These are phyloP conservation scores for pig (Sus scrofa) DNA, from an alignment of 2,113 vertebrate species.

Conservation along the genomic window DNA sequence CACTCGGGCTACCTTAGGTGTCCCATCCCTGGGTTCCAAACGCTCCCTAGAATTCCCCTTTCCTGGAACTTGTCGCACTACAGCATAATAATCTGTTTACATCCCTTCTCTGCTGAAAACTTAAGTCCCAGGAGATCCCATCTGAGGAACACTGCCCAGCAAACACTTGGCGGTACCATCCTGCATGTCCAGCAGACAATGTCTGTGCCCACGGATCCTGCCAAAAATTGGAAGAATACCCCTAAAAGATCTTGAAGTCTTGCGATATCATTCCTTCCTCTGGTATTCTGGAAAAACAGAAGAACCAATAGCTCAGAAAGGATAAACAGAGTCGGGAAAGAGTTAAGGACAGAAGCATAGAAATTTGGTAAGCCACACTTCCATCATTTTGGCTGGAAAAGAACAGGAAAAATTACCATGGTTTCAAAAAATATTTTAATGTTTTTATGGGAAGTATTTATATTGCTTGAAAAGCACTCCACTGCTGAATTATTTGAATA, in stretches of 20 bases:
- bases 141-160: background rate
- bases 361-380: background rate
- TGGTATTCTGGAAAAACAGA: background rate
- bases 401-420: background rate
- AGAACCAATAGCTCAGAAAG: background rate
- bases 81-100: background rate
- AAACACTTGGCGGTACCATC: background rate
- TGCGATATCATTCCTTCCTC: background rate
- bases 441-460: slow-evolving; percentile 76
- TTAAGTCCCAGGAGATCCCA: background rate
- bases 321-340: background rate
- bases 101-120: background rate
- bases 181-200: accelerated
- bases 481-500: slow-evolving; percentile 14
- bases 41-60: no score
- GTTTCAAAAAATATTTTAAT: background rate
- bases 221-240: background rate
- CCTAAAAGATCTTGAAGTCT: background rate
- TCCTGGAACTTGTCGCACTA: background rate
- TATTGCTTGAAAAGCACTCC: background rate
- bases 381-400: background rate
- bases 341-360: background rate
- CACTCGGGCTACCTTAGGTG: background rate
- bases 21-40: background rate
- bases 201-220: background rate